Evolutionary conservation across 2,113 vertebrate species (phyloP).

Genomic region (Petrocephalus zakoni): DNA sequence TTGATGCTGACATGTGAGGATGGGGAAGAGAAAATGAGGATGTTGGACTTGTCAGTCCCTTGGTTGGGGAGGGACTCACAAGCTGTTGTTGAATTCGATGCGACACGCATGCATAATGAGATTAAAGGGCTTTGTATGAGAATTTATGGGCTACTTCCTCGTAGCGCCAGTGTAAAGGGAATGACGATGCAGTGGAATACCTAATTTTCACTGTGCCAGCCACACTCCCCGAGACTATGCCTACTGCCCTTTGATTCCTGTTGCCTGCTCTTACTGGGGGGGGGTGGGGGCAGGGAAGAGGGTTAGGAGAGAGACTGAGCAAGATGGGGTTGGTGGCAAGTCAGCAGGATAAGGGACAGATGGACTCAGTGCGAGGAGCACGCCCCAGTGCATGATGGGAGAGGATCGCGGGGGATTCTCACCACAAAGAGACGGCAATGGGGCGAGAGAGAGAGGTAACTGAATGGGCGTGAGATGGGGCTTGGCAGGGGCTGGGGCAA

Average conservation of each 20-base stretch:
- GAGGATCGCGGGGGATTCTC: background rate
- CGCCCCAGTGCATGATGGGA: background rate
- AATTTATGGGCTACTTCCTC: background rate
- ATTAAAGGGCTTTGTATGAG: background rate
- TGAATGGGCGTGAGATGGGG: background rate
- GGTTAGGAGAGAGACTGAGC: background rate
- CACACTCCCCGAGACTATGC: background rate
- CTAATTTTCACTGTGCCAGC: background rate
- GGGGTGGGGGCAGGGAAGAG: background rate
- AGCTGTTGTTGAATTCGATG: background rate
- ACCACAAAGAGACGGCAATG: background rate
- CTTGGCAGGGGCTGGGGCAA: conserved; percentile 4
- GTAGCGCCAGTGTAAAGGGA: background rate
- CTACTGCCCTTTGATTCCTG: background rate
- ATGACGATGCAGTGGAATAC: background rate
- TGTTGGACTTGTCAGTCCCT: background rate
- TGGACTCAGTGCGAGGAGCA: background rate
- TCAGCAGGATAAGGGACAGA: background rate
- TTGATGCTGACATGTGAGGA: background rate
- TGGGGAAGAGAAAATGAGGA: background rate
- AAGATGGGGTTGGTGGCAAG: background rate
- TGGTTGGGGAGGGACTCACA: background rate
- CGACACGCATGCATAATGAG: background rate
- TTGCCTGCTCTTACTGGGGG: background rate
- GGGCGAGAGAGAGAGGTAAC: conserved; percentile 22